Evolutionary conservation across 2,888 invertebrate genomes (phyloP).

Genomic region (Chloromyia formosa): DNA sequence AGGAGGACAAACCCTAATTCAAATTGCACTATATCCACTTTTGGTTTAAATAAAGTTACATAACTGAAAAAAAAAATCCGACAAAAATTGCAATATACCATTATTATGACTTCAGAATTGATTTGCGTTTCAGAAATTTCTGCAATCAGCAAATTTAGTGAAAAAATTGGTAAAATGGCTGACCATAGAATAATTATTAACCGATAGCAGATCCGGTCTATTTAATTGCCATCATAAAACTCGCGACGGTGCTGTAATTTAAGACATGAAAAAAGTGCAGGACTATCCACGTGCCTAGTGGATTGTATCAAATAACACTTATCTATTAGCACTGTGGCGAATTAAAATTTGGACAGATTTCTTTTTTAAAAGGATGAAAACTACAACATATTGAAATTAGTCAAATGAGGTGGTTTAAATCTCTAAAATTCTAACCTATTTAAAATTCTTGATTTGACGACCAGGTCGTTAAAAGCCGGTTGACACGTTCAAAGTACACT

Average conservation of each 20-base stretch:
- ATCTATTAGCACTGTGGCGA: too few species aligned
- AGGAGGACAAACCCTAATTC: too few species aligned
- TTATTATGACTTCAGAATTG: neutral
- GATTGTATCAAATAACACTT: slow-evolving; percentile 27
- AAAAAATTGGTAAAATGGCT: slow-evolving; percentile 18
- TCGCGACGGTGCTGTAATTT: slow-evolving; percentile 24
- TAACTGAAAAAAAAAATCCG: neutral
- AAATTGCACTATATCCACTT: too few species aligned
- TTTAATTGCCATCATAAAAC: slow-evolving; percentile 34
- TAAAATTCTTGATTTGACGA: too few species aligned
- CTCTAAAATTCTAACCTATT: too few species aligned
- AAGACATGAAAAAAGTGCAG: neutral
- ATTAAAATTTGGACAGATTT: too few species aligned
- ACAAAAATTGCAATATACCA: neutral
- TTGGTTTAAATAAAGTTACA: too few species aligned
- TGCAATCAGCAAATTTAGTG: slow-evolving; percentile 6
- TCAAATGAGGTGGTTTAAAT: too few species aligned
- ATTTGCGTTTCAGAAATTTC: neutral
- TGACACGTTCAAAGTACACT: too few species aligned
- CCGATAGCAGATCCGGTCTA: slow-evolving; percentile 37
- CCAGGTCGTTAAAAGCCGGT: too few species aligned
- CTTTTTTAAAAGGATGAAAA: too few species aligned
- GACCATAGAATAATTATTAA: slow-evolving; percentile 8
- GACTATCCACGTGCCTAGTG: slow-evolving; percentile 1
- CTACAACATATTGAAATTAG: too few species aligned